phyloP scores from a whole-genome alignment of 1,140 invertebrate species.

The Lycorma delicatula region DNA sequence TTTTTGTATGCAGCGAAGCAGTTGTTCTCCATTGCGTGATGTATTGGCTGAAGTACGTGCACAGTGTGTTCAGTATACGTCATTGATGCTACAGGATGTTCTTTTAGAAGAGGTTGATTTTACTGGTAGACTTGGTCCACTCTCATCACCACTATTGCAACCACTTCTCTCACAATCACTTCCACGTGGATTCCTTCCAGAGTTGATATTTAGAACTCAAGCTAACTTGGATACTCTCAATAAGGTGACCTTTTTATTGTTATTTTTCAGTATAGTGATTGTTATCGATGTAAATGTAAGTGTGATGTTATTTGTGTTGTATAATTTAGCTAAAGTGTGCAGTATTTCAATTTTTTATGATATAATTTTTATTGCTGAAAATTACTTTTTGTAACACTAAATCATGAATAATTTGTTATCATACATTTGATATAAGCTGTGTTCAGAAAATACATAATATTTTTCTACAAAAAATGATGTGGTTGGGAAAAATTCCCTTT shows the following conservation, averaged over 20 bases:
- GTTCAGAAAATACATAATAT: too few species aligned
- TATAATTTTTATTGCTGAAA: too few species aligned
- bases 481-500: too few species aligned
- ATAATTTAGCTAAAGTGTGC: too few species aligned
- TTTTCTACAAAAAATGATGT: too few species aligned
- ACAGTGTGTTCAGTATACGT: slow-evolving; percentile 53
- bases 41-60: slow-evolving; percentile 47
- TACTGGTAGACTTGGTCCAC: slow-evolving; percentile 11
- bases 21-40: slow-evolving; percentile 47
- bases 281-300: too few species aligned
- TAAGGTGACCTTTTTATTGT: slow-evolving; percentile 36
- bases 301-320: too few species aligned
- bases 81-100: slow-evolving; percentile 50
- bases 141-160: slow-evolving; percentile 46
- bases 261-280: too few species aligned
- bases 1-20: slow-evolving; percentile 42
- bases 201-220: slow-evolving; percentile 50
- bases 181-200: slow-evolving; percentile 56
- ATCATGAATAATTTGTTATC: too few species aligned
- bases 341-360: too few species aligned
- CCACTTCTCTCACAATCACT: slow-evolving; percentile 53
- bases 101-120: slow-evolving; percentile 37
- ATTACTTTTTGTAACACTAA: too few species aligned
- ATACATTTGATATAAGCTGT: too few species aligned
- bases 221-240: slow-evolving; percentile 46